Percentiles rank a stretch among this genome's conserved stretches.
Conservation (phyloP, 2,113 vertebrate species). For the Cinclus mexicanus region DNA sequence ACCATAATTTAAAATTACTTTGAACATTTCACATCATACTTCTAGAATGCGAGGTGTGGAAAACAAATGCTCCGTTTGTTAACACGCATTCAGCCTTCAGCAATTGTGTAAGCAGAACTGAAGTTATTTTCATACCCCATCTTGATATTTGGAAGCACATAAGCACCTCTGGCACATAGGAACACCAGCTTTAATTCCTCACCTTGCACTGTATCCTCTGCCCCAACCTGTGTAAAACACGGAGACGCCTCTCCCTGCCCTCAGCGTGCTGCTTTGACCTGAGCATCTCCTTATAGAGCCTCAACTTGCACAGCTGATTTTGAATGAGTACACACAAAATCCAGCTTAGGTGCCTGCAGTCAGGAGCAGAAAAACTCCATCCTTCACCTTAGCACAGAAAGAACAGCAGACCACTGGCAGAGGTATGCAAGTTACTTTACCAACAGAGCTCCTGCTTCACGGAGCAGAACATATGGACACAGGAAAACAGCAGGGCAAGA, state of each 20-base stretch:
- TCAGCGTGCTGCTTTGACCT: accelerated
- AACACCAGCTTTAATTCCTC: accelerated
- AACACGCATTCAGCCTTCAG: accelerated
- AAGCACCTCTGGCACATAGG: accelerated
- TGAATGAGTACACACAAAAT: neutral
- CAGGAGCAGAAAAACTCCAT: neutral
- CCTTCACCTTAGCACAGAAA: no score
- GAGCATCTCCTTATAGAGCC: accelerated
- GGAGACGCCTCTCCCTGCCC: accelerated
- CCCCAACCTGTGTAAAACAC: accelerated
- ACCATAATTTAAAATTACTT: accelerated
- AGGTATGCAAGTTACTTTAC: accelerated
- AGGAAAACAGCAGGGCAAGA: accelerated
- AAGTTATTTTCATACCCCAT: accelerated
- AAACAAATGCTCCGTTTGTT: accelerated
- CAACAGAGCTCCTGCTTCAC: no score
- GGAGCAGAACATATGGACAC: accelerated
- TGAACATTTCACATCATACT: accelerated
- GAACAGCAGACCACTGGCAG: accelerated
- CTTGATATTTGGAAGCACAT: accelerated
- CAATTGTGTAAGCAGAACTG: accelerated
- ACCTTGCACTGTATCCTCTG: accelerated
- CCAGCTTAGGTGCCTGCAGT: accelerated
- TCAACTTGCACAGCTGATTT: accelerated
- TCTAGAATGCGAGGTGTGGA: accelerated